Percentiles rank a stretch among this genome's conserved stretches.
These are phyloP conservation scores for Eupithecia vulgata DNA, from an alignment of 2,888 invertebrate genomes.

Conservation along the genomic window DNA sequence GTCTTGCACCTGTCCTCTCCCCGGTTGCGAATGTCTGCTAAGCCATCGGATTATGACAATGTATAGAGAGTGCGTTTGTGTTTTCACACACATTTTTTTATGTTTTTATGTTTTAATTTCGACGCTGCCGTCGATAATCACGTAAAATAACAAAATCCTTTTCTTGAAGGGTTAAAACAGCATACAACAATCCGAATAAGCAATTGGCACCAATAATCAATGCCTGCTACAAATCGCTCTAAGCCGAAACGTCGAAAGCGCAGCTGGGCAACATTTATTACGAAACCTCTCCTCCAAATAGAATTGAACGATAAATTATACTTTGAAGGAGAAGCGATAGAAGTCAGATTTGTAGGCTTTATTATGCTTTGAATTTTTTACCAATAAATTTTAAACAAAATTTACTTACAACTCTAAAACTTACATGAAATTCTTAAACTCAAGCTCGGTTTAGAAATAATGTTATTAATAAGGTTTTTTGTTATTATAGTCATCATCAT, in stretches of 20 bases:
- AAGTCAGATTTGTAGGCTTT: background rate
- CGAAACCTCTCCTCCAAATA: slow-evolving; percentile 80
- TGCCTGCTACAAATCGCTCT: slow-evolving; percentile 71
- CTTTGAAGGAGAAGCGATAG: slow-evolving; percentile 49
- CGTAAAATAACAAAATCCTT: background rate
- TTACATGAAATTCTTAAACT: background rate
- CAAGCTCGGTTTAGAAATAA: no score
- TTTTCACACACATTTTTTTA: no score
- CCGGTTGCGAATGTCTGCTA: no score
- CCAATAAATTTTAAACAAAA: background rate
- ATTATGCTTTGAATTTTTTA: background rate
- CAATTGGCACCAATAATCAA: slow-evolving; percentile 37
- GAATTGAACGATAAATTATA: slow-evolving; percentile 84
- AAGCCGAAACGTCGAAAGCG: slow-evolving; percentile 75
- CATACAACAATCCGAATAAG: slow-evolving; percentile 22
- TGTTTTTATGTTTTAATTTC: no score
- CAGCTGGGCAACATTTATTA: slow-evolving; percentile 78
- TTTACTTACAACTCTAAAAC: background rate
- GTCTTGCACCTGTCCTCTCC: no score
- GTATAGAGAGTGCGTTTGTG: no score
- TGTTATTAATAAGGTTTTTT: no score
- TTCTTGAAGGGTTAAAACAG: background rate
- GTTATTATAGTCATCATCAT: no score
- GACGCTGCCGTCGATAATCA: background rate
- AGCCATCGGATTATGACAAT: no score